Base-by-base conservation (phyloP, 2,888 invertebrate species). In the Pseudolycoriella hygida region DNA sequence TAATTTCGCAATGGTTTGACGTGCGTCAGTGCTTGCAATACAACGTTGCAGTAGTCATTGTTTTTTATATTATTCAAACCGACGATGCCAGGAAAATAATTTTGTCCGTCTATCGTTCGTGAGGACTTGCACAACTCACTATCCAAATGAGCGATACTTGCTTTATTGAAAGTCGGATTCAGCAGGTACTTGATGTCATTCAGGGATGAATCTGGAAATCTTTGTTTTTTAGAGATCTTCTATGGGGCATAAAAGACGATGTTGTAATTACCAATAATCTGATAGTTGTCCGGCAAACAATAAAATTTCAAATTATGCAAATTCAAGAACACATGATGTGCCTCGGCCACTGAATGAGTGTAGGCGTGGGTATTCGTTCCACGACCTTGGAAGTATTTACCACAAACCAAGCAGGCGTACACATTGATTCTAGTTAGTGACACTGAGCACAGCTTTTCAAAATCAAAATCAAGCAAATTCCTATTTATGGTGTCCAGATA, bases 1-100 rank as follows among this genome's bases (percentile, higher is more conserved):
- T 92, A 98, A 62, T 98, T 84, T 38, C 98, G 73, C 15, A 99
- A 67, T 0, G 97, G 96, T 1, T 84, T 77, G 3, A 98, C 96
- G 69, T 97, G 94, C 0, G 93, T 87, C 25, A 99, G 66, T 17
- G 94, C 90, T 84, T 97, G 64, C 46, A 99, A 70, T 46, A 99
- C 87, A 42, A 97, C 98, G 69, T 99, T 99, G 62, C 97, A 97
- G 61, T 99, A 99, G 66, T 99, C 98, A 67, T 99, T 99, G 3
- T 94, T 96, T 68, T 99, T 99, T 54, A 99, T 99, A 62, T 99
- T 99, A 60, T 99, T 99, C 42, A 99, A 71, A 0, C 86, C 86
- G 17, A 98, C 94, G 57, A 99, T 93, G 47, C 94, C 98, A 3
- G 97, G 97, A 59, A 89, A 77, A 64, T 99, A 99, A 60, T 93